These are phyloP conservation scores for Anoura caudifer DNA, from an alignment of 2,113 vertebrate genomes.

Conservation along the genomic window DNA sequence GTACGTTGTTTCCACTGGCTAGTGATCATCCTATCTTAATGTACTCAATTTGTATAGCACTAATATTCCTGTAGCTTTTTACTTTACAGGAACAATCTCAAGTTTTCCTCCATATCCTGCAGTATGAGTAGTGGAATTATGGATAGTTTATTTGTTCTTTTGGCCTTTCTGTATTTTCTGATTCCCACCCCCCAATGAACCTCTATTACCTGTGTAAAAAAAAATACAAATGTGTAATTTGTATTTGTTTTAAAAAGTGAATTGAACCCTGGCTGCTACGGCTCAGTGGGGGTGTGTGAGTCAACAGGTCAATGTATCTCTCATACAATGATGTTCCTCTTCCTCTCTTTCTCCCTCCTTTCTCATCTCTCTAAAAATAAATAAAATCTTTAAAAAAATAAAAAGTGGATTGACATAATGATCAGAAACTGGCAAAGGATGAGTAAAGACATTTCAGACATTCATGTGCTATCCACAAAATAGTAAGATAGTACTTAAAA, in stretches of 20 bases:
- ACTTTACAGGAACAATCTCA: not conserved
- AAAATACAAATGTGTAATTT: not conserved
- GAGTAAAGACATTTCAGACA: not conserved
- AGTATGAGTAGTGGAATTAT: not conserved
- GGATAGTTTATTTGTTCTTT: not conserved
- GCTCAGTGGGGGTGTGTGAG: too few species aligned
- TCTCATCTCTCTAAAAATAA: too few species aligned
- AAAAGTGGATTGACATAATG: not conserved
- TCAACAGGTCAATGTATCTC: too few species aligned
- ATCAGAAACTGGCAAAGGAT: not conserved
- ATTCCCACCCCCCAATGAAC: not conserved
- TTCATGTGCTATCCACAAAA: not conserved
- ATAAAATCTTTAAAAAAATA: too few species aligned
- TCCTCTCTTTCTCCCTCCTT: too few species aligned
- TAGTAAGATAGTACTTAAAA: not conserved
- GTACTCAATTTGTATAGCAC: not conserved
- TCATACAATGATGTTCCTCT: too few species aligned
- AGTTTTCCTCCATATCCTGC: not conserved
- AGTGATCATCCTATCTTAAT: not conserved
- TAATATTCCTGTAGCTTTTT: not conserved
- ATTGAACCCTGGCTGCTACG: not conserved
- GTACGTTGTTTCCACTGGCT: not conserved
- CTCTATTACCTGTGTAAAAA: not conserved
- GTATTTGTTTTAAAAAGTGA: not conserved
- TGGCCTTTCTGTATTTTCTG: not conserved